Percentiles rank a stretch among this genome's conserved stretches.
phyloP scores from a whole-genome alignment of 2,797 vertebrate species.

The Antrozous pallidus region DNA sequence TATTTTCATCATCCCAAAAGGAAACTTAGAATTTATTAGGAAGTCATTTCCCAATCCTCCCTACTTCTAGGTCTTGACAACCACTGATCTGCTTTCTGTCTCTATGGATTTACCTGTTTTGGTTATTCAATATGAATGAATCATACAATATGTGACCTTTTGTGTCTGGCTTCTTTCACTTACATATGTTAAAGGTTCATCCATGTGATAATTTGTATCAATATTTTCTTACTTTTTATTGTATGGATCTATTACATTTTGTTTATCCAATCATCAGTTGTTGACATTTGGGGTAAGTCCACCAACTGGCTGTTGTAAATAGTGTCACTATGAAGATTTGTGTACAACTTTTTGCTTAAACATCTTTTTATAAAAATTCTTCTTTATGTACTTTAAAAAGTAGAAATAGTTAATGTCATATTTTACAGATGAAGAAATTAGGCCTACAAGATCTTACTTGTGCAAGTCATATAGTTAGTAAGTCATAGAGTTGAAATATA shows the following conservation, averaged over 20 bases:
- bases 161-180: neutral
- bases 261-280: neutral
- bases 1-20: neutral
- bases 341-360: neutral
- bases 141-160: neutral
- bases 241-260: neutral
- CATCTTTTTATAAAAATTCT: neutral
- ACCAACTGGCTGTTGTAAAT: neutral
- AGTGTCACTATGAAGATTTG: neutral
- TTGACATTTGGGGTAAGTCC: neutral
- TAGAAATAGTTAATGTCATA: neutral
- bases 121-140: neutral
- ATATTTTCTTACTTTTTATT: neutral
- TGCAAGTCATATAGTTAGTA: neutral
- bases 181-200: neutral
- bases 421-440: neutral
- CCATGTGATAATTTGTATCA: neutral
- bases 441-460: neutral
- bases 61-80: neutral
- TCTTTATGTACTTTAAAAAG: neutral
- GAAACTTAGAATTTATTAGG: neutral
- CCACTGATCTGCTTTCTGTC: neutral
- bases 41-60: neutral
- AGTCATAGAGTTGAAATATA: neutral
- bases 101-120: neutral